These are phyloP conservation scores for Pachycephala philippinensis DNA, from an alignment of 2,113 vertebrate genomes.

Conservation along the genomic window DNA sequence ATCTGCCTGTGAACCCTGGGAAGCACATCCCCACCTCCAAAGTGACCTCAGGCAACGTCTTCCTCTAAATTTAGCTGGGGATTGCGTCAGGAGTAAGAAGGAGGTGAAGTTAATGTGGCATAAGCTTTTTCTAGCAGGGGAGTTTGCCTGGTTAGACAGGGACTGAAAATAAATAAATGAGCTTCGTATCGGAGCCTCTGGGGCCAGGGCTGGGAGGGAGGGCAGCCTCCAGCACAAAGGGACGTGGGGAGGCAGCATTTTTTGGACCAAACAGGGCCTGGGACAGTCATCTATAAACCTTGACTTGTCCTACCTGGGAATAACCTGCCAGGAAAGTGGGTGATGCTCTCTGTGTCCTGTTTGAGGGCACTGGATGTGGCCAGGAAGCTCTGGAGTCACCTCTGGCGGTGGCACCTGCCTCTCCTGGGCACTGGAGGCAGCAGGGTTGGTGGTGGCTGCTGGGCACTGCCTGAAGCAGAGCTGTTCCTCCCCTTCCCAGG, in stretches of 20 bases:
- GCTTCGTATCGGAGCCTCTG: neutral
- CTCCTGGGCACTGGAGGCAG: neutral
- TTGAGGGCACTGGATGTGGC: neutral
- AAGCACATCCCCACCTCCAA: neutral
- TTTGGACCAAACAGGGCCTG: neutral
- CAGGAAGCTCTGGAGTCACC: neutral
- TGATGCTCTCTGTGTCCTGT: neutral
- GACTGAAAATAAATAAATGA: neutral
- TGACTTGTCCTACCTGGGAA: neutral
- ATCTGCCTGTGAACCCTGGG: slow-evolving; percentile 12
- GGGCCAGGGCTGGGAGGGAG: neutral
- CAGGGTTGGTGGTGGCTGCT: neutral
- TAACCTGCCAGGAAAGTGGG: neutral
- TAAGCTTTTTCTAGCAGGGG: slow-evolving; percentile 1
- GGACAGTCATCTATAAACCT: neutral
- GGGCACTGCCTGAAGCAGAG: neutral
- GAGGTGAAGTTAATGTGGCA: slow-evolving; percentile 43
- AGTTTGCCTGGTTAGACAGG: neutral
- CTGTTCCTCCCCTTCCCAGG: neutral
- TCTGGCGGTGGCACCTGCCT: neutral
- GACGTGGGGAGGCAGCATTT: neutral
- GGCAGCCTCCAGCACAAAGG: neutral
- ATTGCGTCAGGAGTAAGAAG: slow-evolving; percentile 25
- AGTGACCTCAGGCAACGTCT: neutral
- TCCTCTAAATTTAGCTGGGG: slow-evolving; percentile 37